Evolutionary conservation across 1,140 invertebrate species (phyloP), one percentile per base, ranked within the genome.

Genomic region (Megalopta genalis): DNA sequence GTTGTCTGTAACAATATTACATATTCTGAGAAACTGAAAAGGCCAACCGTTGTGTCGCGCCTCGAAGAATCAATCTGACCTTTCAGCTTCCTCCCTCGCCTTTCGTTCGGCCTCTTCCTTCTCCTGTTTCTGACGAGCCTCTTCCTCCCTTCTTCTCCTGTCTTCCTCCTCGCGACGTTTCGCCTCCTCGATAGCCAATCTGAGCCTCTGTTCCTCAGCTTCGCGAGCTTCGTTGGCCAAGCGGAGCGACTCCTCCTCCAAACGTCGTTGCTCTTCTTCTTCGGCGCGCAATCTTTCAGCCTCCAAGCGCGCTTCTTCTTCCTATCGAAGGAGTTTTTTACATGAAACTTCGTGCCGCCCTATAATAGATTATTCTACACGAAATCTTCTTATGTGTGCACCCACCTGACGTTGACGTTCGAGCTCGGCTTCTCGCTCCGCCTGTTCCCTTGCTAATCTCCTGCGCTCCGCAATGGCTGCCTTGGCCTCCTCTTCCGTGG

Each of bases 401-500:
- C 90, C 77, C 90, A 94, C 94, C 86, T 94, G 94, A 93, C 96
- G 94, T 89, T 95, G 95, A 79, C 96, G 93, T 92, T 97, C 97
- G 37, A 96, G 91, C 92, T 98, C 97, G 18, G 96, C 96, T 93
- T 97, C 96, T 77, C 96, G 92, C 94, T 98, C 97, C 62, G 96
- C 96, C 91, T 98, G 96, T 93, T 98, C 97, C 54, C 97, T 92
- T 42, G 97, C 97, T 62, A 97, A 93, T 81, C 96, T 93, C 86
- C 97, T 93, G 85, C 97, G 94, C 93, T 98, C 97, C 8, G 97
- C 97, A 59, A 98, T 92, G 49, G 97, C 97, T 39, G 97, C 97
- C 93, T 97, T 98, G 23, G 97, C 97, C 93, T 98, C 95, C 92
- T 97, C 97, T 92, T 98, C 97, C 2, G 97, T 97, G 10, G 96